These are phyloP conservation scores for Congeria kusceri DNA, from an alignment of 2,888 invertebrate species.

Conservation along the genomic window DNA sequence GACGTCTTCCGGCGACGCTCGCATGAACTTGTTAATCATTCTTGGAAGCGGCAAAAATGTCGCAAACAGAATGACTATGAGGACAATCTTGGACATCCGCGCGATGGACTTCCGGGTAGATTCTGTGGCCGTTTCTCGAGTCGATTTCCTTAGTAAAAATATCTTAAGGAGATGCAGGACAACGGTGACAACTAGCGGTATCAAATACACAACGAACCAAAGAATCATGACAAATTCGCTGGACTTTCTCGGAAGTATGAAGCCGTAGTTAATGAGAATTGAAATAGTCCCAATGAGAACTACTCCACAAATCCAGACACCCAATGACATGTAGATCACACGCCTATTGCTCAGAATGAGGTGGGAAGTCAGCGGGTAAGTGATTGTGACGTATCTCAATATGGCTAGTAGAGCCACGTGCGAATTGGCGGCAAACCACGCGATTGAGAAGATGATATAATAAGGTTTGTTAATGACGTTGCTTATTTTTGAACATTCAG, in stretches of 20 bases:
- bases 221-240: constrained; percentile 31
- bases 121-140: constrained; percentile 35
- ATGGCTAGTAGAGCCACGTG: constrained; percentile 55
- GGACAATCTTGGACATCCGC: constrained; percentile 58
- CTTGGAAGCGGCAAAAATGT: constrained; percentile 54
- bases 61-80: constrained; percentile 52
- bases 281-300: constrained; percentile 39
- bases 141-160: constrained; percentile 27
- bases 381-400: constrained; percentile 46
- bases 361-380: constrained; percentile 42
- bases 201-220: constrained; percentile 48
- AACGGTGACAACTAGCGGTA: constrained; percentile 47
- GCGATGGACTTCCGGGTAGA: constrained; percentile 45
- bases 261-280: constrained; percentile 4
- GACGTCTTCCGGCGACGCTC: constrained; percentile 4
- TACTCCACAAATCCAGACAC: constrained; percentile 45
- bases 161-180: constrained; percentile 48
- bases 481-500: constrained; percentile 24
- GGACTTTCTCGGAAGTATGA: constrained; percentile 23
- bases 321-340: constrained; percentile 38
- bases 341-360: constrained; percentile 29
- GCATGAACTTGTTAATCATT: constrained; percentile 37
- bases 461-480: constrained; percentile 17
- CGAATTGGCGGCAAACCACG: constrained; percentile 51
- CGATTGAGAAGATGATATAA: constrained; percentile 35